Base-by-base conservation (phyloP, 2,888 invertebrate species). In the Drosophila diplacantha region DNA sequence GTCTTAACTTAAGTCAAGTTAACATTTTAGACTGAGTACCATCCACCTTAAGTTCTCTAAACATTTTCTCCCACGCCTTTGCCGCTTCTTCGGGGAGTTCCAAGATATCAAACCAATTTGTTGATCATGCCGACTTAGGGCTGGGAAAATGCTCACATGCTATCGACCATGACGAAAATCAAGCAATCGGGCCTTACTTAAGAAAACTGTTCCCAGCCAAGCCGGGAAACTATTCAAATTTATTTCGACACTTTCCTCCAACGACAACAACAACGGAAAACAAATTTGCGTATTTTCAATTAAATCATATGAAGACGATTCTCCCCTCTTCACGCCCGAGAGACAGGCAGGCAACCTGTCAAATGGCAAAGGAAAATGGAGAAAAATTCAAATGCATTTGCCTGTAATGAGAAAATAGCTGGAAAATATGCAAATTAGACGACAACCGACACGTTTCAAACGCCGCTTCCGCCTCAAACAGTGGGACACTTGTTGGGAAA, bases 281-380 rank as follows among this genome's bases (percentile, higher is more conserved):
- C 39, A 66, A 76, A 69, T 79, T 75, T 51, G 62, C 73, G 71
- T 75, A 63, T 81, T 78, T 76, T 76, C 78, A 77, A 81, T 76
- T 76, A 76, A 76, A 76, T 81, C 76, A 67, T 76, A 69, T 50
- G 71, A 61, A 64, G 57, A 47, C 52, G 55, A 71, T 39, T 60
- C 47, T 22, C 39, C 38, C 38, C 22, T 31, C 20, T 35, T 11
- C 20, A n/a, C 18, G 9, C 16, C 9, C n/a, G 3, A 16, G 31
- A 69, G 5, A 14, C 22, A 22, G 14, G 8, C 39, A 39, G 58
- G 56, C 59, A 72, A 79, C 80, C 80, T 82, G 82, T 82, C 82
- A 76, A 70, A 74, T 53, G 65, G 20, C 54, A 59, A 29, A 34
- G 35, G 20, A 39, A 56, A 56, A 50, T 32, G 50, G 51, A 34